Conservation (phyloP, 1,140 invertebrate species). For the Penaeus vannamei region DNA sequence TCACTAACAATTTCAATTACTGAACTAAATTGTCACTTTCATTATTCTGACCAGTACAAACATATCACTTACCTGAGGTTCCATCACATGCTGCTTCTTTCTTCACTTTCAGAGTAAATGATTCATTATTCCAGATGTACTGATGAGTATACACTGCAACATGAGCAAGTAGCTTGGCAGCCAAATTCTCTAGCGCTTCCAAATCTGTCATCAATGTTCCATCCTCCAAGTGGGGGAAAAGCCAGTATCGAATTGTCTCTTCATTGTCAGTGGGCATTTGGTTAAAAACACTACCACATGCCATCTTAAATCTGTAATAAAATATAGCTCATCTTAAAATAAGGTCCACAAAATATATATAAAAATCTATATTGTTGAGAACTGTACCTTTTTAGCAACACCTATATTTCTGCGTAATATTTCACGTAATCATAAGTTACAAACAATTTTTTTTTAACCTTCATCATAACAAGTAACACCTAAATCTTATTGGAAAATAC, state of each 20-base stretch:
- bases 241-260: constrained; percentile 48
- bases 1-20: too few species aligned
- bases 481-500: too few species aligned
- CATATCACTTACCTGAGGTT: background rate
- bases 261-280: constrained; percentile 34
- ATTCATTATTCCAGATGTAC: constrained; percentile 55
- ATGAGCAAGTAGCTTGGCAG: constrained; percentile 34
- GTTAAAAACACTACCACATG: constrained; percentile 18
- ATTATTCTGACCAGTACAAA: background rate
- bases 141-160: constrained; percentile 47
- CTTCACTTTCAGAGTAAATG: constrained; percentile 34
- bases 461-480: too few species aligned
- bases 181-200: constrained; percentile 29
- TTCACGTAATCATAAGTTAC: too few species aligned
- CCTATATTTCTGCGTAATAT: too few species aligned
- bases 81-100: background rate
- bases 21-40: too few species aligned
- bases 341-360: too few species aligned
- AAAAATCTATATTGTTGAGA: too few species aligned
- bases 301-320: constrained; percentile 44
- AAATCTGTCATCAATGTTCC: constrained; percentile 11
- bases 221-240: constrained; percentile 43
- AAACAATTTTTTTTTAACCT: too few species aligned
- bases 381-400: too few species aligned
- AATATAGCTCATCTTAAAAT: too few species aligned